Evolutionary conservation across 1,140 invertebrate genomes (phyloP), one percentile per base, ranked within the genome.

Genomic region (Lepidurus apus): DNA sequence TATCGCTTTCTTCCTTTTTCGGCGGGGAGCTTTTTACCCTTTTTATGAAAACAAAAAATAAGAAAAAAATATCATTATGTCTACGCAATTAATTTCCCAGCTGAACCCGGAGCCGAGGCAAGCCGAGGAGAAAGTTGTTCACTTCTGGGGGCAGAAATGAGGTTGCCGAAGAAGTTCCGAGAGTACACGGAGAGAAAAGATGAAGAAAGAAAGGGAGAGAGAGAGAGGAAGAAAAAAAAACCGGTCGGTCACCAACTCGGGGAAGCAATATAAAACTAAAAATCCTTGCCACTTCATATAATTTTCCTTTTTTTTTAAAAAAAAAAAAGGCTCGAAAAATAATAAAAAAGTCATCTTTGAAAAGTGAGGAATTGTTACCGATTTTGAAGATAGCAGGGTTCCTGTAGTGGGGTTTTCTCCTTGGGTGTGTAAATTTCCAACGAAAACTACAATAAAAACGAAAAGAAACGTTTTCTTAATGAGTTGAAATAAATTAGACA

Each of bases 121-220:
- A 65, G 53, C 53, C 53, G 13, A 17, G 53, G 53, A 65, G 53
- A 65, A 65, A 65, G 53, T 65, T 65, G 10, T 21, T 65, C 53
- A 65, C n/a, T 65, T n/a, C 53, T 65, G 9, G 8, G 53, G 53
- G 9, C 53, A 65, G 53, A 65, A 65, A 65, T 65, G 53, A 65
- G 53, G 53, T 65, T 65, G 53, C n/a, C 21, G 53, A 65, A 65
- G 17, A 65, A n/a, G 17, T n/a, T 65, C 53, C 3, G 17, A 21
- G 17, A 65, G 13, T 13, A 9, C 17, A 21, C 17, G 8, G n/a
- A 65, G 21, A 65, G 13, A 65, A 17, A 47, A 47, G 10, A 17
- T 11, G 53, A 6, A 21, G 53, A 65, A 21, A 9, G 53, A 65
- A 65, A 65, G 53, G 21, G 21, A 65, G 11, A 65, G 45, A 47